Evolutionary conservation across 2,797 vertebrate genomes (phyloP), one percentile per base, ranked within the genome.

Genomic region (Cetoscarus ocellatus): DNA sequence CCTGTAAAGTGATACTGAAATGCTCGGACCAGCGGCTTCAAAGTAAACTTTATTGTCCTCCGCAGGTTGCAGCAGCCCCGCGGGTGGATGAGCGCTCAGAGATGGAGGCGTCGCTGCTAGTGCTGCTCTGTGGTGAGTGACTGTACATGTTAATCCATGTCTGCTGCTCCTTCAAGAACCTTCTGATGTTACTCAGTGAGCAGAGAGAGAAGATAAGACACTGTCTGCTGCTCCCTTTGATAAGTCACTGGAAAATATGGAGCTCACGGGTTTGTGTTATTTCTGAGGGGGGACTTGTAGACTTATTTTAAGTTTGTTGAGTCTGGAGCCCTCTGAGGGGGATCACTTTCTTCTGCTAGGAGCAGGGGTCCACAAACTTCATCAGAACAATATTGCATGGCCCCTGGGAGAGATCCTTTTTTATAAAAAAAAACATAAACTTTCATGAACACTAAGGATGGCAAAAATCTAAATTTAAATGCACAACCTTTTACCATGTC

Each of bases 41-140:
- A 39, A 55, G 0, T 36, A 3, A 10, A 3, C 50, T 8, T 44
- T 12, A 5, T 14, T 40, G 19, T 15, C 3, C 51, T 7, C 60
- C 66, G 6, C 80, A 85, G 87, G 83, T 78, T 51, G 61, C 40
- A 38, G 59, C 70, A 45, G 73, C 43, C 18, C 49, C 65, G 73
- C 67, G 42, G 77, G 38, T 67, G 39, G 75, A 86, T 78, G 76
- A 34, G 73, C 77, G 80, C 67, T 9, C 55, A 70, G 83, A 89
- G 78, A 95, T 94, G 93, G 82, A 27, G 61, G 67, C 82, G 64
- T 57, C 85, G 3, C 82, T 93, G 56, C 8, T 90, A 10, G 51
- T 80, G 62, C 78, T 94, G 48, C 8, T 92, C 57, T 91, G 75
- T 70, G 92, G 94, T 95, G 52, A 94, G 93, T 92, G 38, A 49